Percentiles rank a stretch among this genome's conserved stretches.
Conservation (phyloP, 2,797 vertebrate genomes). For the Melanotaenia boesemani region DNA sequence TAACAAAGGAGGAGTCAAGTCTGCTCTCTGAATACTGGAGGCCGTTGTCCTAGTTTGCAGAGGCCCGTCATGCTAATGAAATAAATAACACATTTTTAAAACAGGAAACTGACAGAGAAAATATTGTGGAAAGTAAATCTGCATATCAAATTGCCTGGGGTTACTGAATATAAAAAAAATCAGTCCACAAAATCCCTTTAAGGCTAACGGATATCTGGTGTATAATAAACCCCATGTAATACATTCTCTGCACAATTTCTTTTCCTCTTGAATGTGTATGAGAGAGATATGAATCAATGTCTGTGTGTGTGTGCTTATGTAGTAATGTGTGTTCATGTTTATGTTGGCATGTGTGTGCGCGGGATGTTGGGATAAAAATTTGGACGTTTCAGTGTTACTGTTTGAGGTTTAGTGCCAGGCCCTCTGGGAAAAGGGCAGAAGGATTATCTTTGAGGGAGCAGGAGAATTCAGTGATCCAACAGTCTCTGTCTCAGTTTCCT, state of each 20-base stretch:
- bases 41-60: slow-evolving; percentile 65
- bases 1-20: slow-evolving; percentile 56
- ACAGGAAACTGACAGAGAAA: slow-evolving; percentile 62
- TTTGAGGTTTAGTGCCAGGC: slow-evolving; percentile 73
- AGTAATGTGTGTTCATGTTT: slow-evolving; percentile 25
- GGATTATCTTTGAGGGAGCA: slow-evolving; percentile 48
- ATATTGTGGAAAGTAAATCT: slow-evolving; percentile 69
- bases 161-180: slow-evolving; percentile 69
- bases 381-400: slow-evolving; percentile 73
- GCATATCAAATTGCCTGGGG: slow-evolving; percentile 71
- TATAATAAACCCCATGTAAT: slow-evolving; percentile 72
- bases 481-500: slow-evolving; percentile 70
- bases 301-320: slow-evolving; percentile 30
- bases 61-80: slow-evolving; percentile 76
- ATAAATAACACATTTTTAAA: slow-evolving; percentile 81
- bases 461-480: slow-evolving; percentile 37
- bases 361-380: slow-evolving; percentile 45
- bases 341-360: slow-evolving; percentile 16
- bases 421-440: slow-evolving; percentile 37
- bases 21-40: slow-evolving; percentile 60
- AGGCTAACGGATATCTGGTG: slow-evolving; percentile 75
- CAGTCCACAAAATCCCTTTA: slow-evolving; percentile 80
- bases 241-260: slow-evolving; percentile 77
- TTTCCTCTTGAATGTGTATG: slow-evolving; percentile 61
- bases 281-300: slow-evolving; percentile 33